A percentile compares a stretch with the other conserved stretches of the same genome.
These are phyloP conservation scores for Meiosimyza platycephala DNA, from an alignment of 2,888 invertebrate genomes.

Conservation along the genomic window DNA sequence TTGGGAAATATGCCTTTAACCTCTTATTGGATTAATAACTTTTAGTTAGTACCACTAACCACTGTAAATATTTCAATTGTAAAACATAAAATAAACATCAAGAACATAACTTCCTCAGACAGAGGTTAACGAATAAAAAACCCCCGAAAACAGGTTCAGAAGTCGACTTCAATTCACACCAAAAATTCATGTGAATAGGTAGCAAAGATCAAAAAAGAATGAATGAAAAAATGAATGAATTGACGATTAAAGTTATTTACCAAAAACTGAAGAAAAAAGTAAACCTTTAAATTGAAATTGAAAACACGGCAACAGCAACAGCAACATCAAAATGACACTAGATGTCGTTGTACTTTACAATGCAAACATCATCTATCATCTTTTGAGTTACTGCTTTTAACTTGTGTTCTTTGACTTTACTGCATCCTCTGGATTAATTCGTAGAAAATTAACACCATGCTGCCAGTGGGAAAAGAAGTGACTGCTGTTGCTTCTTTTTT, in stretches of 20 bases:
- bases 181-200: neutral
- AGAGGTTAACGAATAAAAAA: no score
- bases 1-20: no score
- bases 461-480: neutral
- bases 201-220: neutral
- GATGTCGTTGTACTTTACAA: constrained; percentile 13
- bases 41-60: no score
- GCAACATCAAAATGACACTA: constrained; percentile 9
- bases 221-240: constrained; percentile 10
- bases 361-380: constrained; percentile 1
- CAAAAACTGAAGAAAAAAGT: neutral
- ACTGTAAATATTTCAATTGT: no score
- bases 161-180: neutral
- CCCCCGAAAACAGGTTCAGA: constrained; percentile 10
- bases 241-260: neutral
- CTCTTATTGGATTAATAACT: no score
- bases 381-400: neutral
- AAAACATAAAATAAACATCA: no score
- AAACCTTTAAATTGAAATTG: constrained; percentile 1
- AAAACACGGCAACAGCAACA: neutral
- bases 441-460: constrained; percentile 21
- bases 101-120: no score
- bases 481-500: neutral
- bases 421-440: constrained; percentile 13
- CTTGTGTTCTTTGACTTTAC: constrained; percentile 9